Evolutionary conservation across 2,797 vertebrate genomes (phyloP).

Genomic region (Myripristis murdjan): DNA sequence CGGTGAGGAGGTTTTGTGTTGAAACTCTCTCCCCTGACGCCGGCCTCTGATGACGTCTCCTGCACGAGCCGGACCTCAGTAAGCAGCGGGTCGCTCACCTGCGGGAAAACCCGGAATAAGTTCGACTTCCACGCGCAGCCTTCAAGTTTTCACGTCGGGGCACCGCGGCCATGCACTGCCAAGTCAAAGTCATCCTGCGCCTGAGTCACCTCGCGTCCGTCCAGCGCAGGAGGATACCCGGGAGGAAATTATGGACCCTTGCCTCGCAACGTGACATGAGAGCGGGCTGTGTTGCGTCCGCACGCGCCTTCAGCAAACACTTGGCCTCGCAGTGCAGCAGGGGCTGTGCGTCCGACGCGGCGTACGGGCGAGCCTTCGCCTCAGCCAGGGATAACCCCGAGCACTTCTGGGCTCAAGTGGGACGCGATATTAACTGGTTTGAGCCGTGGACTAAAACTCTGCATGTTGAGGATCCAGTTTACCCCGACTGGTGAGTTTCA

Average conservation of each 20-base stretch:
- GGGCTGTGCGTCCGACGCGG: constrained; percentile 37
- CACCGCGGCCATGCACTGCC: constrained; percentile 43
- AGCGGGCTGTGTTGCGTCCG: background rate
- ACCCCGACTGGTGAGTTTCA: constrained; percentile 89
- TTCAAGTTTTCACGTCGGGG: too few relatives aligned
- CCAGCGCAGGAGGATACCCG: background rate
- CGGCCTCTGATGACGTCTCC: constrained; percentile 40
- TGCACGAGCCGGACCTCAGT: background rate
- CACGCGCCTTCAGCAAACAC: rapidly evolving
- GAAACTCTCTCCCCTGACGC: background rate
- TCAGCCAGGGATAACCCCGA: constrained; percentile 85
- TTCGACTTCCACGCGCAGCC: background rate
- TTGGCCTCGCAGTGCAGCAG: constrained; percentile 24
- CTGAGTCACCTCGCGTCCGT: background rate
- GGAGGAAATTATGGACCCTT: constrained; percentile 22
- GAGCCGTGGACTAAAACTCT: constrained; percentile 89
- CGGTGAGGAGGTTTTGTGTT: background rate
- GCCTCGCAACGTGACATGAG: background rate
- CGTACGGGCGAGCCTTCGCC: constrained; percentile 84
- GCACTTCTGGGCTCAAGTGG: constrained; percentile 87
- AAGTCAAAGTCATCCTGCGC: constrained; percentile 20
- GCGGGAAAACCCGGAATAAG: constrained; percentile 12
- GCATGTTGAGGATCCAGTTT: constrained; percentile 81
- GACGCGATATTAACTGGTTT: constrained; percentile 87
- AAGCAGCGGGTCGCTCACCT: background rate